Evolutionary conservation across 2,888 invertebrate genomes (phyloP), one percentile per base, ranked within the genome.

Genomic region (Drosophila tanythrix): DNA sequence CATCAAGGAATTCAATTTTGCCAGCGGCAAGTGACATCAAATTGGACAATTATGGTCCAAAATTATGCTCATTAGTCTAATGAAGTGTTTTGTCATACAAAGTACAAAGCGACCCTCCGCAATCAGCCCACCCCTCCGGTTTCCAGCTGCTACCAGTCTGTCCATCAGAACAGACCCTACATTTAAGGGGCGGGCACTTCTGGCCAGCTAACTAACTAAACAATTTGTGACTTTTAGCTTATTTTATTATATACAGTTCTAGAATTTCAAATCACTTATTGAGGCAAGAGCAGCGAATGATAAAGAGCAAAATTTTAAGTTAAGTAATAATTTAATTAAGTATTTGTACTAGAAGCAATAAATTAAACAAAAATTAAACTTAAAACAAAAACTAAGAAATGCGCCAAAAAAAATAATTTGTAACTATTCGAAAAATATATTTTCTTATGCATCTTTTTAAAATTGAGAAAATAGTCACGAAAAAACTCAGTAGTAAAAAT

Each of bases 51-150:
- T 86, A 83, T 66, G 63, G 55, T 51, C n/a, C n/a, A 81, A 83
- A 83, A 86, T 88, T 90, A 83, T 83, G 83, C 81, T 90, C 85
- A 90, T 85, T 90, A 85, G 83, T 90, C 70, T 90, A 85, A 85
- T 90, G 86, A 85, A 90, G 87, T 83, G 85, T 82, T 46, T 76
- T 82, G 78, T 81, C 68, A 59, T 57, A 78, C 77, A 68, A 64
- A 63, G 65, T 36, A 33, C 11, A 33, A 33, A 56, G 60, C 63
- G 55, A 55, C 36, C 62, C 50, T 15, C 48, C 40, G n/a, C n/a
- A 56, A 60, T 50, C 46, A 46, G 60, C 27, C 60, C 51, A 50
- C 58, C n/a, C 27, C 8, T 15, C 55, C 21, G 29, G 25, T 31
- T 46, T 3, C 27, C 35, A 15, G 15, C 55, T 33, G 60, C 48